phyloP scores from a whole-genome alignment of 2,888 invertebrate genomes.

The Pherbina coryleti region DNA sequence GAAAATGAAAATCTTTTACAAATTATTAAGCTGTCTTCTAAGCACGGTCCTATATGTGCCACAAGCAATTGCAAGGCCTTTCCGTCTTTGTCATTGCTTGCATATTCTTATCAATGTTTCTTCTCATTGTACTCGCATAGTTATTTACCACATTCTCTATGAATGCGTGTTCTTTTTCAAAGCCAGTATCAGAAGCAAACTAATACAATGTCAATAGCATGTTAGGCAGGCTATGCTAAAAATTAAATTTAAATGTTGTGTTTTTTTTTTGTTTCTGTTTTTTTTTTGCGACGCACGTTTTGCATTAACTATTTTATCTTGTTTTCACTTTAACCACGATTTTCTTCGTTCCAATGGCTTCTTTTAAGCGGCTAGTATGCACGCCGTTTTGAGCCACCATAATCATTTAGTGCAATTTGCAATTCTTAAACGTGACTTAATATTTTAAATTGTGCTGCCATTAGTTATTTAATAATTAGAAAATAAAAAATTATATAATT shows the following conservation, averaged over 20 bases:
- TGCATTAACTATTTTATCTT: neutral
- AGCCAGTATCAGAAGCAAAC: neutral
- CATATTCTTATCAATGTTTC: neutral
- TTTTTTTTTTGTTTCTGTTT: too few relatives aligned
- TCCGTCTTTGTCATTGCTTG: neutral
- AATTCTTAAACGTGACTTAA: slow-evolving; percentile 27
- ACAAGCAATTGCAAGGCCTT: neutral
- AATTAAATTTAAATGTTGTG: slow-evolving; percentile 28
- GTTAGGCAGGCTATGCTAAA: neutral
- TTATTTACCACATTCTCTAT: too few relatives aligned
- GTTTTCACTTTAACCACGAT: neutral
- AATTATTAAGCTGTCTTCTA: neutral
- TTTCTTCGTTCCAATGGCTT: slow-evolving; percentile 27
- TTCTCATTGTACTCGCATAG: neutral
- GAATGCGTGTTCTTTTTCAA: neutral
- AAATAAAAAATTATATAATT: neutral
- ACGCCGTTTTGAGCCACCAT: neutral
- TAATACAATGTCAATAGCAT: neutral
- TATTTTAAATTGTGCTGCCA: slow-evolving; percentile 10
- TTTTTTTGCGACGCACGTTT: neutral
- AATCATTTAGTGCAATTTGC: slow-evolving; percentile 19
- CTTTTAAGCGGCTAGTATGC: neutral
- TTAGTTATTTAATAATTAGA: neutral
- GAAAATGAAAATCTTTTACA: too few relatives aligned
- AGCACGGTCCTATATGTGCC: neutral